phyloP scores from a whole-genome alignment of 2,888 invertebrate genomes.

The Calliphora vomitoria region DNA sequence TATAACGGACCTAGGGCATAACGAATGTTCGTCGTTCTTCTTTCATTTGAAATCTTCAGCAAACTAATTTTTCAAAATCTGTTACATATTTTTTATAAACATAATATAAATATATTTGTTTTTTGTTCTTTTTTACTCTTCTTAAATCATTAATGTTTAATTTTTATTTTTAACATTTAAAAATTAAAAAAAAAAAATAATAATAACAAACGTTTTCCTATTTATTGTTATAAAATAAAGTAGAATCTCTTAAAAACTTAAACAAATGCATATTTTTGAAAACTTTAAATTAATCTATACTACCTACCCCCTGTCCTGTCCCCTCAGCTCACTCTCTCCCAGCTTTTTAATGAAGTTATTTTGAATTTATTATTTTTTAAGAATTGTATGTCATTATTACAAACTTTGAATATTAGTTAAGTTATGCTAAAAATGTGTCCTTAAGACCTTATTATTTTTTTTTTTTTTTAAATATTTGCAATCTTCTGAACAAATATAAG shows the following conservation, averaged over 20 bases:
- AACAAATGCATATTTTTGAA: conserved; percentile 36
- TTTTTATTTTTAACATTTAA: conserved; percentile 36
- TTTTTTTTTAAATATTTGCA: too few relatives aligned
- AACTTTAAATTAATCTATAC: conserved; percentile 11
- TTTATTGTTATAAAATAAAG: conserved; percentile 74
- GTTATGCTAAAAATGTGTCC: too few relatives aligned
- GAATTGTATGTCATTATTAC: not conserved
- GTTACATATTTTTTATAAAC: not conserved
- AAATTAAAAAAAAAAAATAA: not conserved
- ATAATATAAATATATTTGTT: conserved; percentile 30
- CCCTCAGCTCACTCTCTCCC: not conserved
- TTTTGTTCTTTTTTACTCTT: conserved; percentile 22
- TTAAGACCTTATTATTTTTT: too few relatives aligned
- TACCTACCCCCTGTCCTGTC: not conserved
- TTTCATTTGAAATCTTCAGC: conserved; percentile 10
- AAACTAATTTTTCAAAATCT: conserved; percentile 30
- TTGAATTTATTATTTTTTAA: not conserved
- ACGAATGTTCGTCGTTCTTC: too few relatives aligned
- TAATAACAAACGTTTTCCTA: conserved; percentile 47
- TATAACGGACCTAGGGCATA: not conserved
- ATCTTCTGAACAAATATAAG: too few relatives aligned
- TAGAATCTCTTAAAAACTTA: conserved; percentile 59
- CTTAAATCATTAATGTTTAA: conserved; percentile 51
- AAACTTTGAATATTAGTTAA: too few relatives aligned
- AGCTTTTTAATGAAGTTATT: not conserved